Evolutionary conservation across 2,888 invertebrate genomes (phyloP).

Genomic region (Drosophila pseudotakahashii): DNA sequence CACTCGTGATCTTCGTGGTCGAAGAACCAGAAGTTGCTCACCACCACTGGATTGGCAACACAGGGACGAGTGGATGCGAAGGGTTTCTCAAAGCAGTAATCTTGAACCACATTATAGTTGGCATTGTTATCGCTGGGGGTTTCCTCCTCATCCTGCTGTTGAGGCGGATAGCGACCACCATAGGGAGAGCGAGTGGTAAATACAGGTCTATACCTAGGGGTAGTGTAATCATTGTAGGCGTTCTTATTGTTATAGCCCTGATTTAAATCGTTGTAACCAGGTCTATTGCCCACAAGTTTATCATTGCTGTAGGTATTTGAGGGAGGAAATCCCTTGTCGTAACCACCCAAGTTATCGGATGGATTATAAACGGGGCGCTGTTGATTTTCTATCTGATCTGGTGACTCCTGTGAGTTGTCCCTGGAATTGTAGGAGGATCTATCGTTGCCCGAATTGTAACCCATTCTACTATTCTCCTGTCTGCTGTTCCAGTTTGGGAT

Average conservation of each 20-base stretch:
- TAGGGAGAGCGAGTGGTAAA: constrained; percentile 49
- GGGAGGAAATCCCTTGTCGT: constrained; percentile 13
- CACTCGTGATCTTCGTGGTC: constrained; percentile 75
- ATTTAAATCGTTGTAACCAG: constrained; percentile 12
- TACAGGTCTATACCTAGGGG: constrained; percentile 12
- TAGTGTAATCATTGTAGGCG: constrained; percentile 24
- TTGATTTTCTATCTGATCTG: not conserved
- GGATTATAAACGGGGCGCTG: not conserved
- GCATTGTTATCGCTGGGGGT: not conserved
- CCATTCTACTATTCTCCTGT: not conserved
- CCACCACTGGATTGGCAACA: constrained; percentile 50
- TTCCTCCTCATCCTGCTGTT: constrained; percentile 33
- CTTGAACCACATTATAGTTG: constrained; percentile 65
- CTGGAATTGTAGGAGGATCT: constrained; percentile 13
- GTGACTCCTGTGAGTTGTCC: constrained; percentile 8
- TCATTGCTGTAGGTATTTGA: constrained; percentile 55
- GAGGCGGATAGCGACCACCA: constrained; percentile 21
- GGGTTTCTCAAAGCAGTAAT: constrained; percentile 72
- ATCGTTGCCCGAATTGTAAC: constrained; percentile 1
- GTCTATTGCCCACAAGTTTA: constrained; percentile 32
- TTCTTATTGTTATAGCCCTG: not conserved
- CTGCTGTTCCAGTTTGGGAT: constrained; percentile 7
- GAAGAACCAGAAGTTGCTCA: constrained; percentile 79
- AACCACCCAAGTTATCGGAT: constrained; percentile 1
- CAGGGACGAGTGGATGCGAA: constrained; percentile 59